Conservation (phyloP, 2,797 vertebrate genomes). For the Hippopotamyrus pictus region DNA sequence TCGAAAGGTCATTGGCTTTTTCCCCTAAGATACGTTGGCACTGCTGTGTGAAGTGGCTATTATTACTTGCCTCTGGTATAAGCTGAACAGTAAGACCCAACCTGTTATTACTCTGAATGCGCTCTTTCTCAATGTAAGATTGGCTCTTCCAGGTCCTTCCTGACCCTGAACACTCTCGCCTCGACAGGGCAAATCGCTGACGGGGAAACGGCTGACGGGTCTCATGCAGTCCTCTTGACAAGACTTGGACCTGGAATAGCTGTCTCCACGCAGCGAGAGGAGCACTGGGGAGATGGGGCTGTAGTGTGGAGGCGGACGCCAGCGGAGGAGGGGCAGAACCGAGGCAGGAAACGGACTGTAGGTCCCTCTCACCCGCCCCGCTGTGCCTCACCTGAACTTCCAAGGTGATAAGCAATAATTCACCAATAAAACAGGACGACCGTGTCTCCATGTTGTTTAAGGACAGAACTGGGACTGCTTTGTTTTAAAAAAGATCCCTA, state of each 20-base stretch:
- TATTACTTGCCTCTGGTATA: not conserved
- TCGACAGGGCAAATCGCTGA: constrained; percentile 85
- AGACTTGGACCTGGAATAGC: constrained; percentile 39
- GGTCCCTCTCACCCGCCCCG: constrained; percentile 37
- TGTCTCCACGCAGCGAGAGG: constrained; percentile 31
- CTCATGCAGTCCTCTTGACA: constrained; percentile 96
- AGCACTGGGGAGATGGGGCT: constrained; percentile 27
- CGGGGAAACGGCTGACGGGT: constrained; percentile 88
- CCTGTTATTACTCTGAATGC: not conserved
- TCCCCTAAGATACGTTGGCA: not conserved
- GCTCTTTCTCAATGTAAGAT: not conserved
- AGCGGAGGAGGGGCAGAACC: constrained; percentile 22
- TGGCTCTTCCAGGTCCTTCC: not conserved
- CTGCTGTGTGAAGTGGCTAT: not conserved
- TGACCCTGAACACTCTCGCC: not conserved
- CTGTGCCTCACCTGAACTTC: constrained; percentile 41
- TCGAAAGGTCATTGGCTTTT: not conserved
- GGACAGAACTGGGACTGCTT: constrained; percentile 37
- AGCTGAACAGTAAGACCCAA: not conserved
- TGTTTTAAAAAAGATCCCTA: constrained; percentile 34
- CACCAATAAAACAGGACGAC: constrained; percentile 31
- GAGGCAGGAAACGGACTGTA: constrained; percentile 19
- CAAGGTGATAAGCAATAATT: constrained; percentile 55
- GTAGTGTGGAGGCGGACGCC: constrained; percentile 12
- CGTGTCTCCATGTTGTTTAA: constrained; percentile 26